Evolutionary conservation across 2,113 vertebrate genomes (phyloP), one percentile per base, ranked within the genome.

Genomic region (Pontoporia blainvillei): DNA sequence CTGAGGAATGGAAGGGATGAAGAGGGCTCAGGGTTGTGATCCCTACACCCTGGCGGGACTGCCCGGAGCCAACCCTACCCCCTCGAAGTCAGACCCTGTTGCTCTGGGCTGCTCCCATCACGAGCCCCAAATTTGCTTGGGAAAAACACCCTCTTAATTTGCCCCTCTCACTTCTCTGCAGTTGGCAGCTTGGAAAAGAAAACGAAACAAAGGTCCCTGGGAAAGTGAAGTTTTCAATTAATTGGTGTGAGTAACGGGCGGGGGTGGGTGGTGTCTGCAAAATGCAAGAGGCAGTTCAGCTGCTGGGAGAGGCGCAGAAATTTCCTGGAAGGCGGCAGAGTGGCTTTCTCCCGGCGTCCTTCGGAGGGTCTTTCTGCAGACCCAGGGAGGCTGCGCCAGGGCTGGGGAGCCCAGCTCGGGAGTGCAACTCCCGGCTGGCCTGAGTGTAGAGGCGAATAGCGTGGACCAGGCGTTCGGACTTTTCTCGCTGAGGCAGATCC

Each of bases 211-310:
- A 96, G 75, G 83, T 95, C 71, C 57, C 84, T 91, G 92, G 96
- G 93, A 97, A 97, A 96, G 96, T 95, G 78, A 97, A 97, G 86
- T 97, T 98, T 97, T 96, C 95, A 96, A 78, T 97, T 97, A 97
- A 97, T 97, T 97, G 95, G 93, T 94, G 91, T 96, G 94, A 97
- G 88, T 96, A 97, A 97, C 73, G 12, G 93, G 82, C 10, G 59
- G 86, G 76, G 82, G 83, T 75, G 91, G 69, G 95, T 72, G 96
- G 76, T 75, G 92, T 83, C 96, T 94, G 95, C 94, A 97, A 93
- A 94, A 93, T 64, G 69, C 89, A 13, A 67, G 76, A 93, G 85
- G 78, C 86, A 23, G 6, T 64, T 81, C n/a, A 29, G 96, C 90
- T 90, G 75, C 82, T 25, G 85, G 46, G 88, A 1, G 6, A 89